Evolutionary conservation across 2,797 vertebrate species (phyloP), one percentile per base, ranked within the genome.

Genomic region (Sebastolobus alascanus): DNA sequence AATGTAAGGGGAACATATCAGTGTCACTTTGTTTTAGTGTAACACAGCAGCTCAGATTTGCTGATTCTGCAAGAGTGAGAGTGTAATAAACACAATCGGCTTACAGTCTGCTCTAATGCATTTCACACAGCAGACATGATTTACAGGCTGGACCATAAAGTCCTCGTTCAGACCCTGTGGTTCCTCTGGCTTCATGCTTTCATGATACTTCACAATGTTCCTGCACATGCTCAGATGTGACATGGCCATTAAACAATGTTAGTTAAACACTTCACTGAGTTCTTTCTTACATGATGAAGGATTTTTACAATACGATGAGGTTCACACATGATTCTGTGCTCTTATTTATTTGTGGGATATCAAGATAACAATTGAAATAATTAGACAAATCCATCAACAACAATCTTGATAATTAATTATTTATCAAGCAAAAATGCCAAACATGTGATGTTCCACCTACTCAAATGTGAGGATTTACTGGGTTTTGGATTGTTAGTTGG

Each of bases 201-300:
- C 46, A 54, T 8, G 50, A 84, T 70, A 40, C 59, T 63, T 31
- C 52, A 70, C 22, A 29, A 69, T 18, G 50, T 33, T 72, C 27
- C 83, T 85, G 75, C 78, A 85, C 72, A 85, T 73, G 68, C 70
- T 58, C 76, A 75, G 61, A 52, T 52, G 54, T 1, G 33, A 63
- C 67, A 52, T 25, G 40, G 35, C 31, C 40, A n/a, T 50, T 8
- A 54, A 29, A 31, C 27, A 27, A 50, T 37, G 2, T 35, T 14
- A 9, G 10, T 63, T 33, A 16, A 58, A 43, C 13, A 22, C 4
- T 4, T 35, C 5, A 20, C 58, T n/a, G 37, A 72, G 55, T 20
- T 46, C 13, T 59, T 3, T 55, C 12, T 22, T 63, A 0, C 60
- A n/a, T 6, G 6, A 43, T 35, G 13, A 43, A 22, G 6, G 25